phyloP scores from a whole-genome alignment of 2,888 invertebrate genomes.

The Hypselothyrea guttata region DNA sequence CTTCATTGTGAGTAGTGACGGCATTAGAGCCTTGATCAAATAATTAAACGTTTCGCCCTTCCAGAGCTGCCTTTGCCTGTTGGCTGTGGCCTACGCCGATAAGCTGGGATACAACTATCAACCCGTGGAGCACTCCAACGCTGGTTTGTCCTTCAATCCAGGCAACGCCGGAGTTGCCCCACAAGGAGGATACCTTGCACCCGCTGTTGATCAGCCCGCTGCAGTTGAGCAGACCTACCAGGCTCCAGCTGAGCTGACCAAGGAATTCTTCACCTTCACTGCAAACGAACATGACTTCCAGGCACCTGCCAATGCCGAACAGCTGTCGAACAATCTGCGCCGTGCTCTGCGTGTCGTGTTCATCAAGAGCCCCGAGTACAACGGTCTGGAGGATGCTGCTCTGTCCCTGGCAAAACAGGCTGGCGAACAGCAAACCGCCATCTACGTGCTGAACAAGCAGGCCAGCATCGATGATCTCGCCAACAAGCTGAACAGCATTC shows the following conservation, averaged over 20 bases:
- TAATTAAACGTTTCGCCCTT: not conserved
- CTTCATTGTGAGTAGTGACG: constrained; percentile 60
- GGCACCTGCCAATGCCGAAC: constrained; percentile 56
- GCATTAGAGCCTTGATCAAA: not conserved
- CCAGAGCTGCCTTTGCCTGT: constrained; percentile 47
- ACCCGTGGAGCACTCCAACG: constrained; percentile 51
- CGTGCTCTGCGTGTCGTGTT: constrained; percentile 79
- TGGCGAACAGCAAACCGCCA: constrained; percentile 77
- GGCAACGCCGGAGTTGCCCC: constrained; percentile 21
- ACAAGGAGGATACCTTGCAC: constrained; percentile 32
- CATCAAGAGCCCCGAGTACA: constrained; percentile 80
- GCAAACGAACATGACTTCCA: constrained; percentile 76
- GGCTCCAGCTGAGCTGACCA: constrained; percentile 63
- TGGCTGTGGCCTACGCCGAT: constrained; percentile 61
- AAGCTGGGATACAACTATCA: constrained; percentile 71
- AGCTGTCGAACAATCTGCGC: constrained; percentile 55
- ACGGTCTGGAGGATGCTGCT: constrained; percentile 73
- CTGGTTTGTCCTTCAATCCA: constrained; percentile 40
- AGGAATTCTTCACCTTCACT: constrained; percentile 78
- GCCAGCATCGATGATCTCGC: constrained; percentile 70
- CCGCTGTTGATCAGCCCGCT: constrained; percentile 4
- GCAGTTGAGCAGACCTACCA: constrained; percentile 33
- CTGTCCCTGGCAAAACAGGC: constrained; percentile 69
- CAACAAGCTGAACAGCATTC: constrained; percentile 67
- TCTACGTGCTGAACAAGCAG: constrained; percentile 79